phyloP scores from a whole-genome alignment of 2,113 vertebrate species.

The Hyaena hyaena region DNA sequence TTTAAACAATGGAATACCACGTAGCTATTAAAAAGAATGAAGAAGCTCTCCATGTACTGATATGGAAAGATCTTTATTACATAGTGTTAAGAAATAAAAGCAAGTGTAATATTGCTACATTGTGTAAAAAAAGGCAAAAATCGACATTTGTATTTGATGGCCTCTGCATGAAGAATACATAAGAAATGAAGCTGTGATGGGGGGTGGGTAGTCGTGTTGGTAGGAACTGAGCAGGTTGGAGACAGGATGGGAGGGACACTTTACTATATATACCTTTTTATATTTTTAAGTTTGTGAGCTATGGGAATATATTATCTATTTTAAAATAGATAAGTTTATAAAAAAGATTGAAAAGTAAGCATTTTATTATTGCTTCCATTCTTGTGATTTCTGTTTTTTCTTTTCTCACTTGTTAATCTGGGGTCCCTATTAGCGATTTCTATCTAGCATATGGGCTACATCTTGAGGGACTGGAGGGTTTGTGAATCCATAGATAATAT shows the following conservation, averaged over 20 bases:
- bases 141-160: not conserved
- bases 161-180: not conserved
- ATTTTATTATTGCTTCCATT: not conserved
- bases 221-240: not conserved
- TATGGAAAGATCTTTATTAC: not conserved
- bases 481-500: not conserved
- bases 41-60: not conserved
- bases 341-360: not conserved
- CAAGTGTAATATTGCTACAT: not conserved
- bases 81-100: not conserved
- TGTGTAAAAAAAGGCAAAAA: not conserved
- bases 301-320: not conserved
- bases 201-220: not conserved
- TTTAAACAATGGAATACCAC: not conserved
- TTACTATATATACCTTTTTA: not conserved
- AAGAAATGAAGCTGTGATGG: not conserved
- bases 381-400: not conserved
- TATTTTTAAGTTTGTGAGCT: constrained; percentile 3
- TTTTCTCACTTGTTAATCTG: not conserved
- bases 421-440: not conserved
- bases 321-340: constrained; percentile 8
- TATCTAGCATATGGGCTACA: not conserved
- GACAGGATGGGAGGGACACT: not conserved
- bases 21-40: not conserved
- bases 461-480: not conserved